phyloP scores from a whole-genome alignment of 2,113 vertebrate genomes.

The Todiramphus chloris region DNA sequence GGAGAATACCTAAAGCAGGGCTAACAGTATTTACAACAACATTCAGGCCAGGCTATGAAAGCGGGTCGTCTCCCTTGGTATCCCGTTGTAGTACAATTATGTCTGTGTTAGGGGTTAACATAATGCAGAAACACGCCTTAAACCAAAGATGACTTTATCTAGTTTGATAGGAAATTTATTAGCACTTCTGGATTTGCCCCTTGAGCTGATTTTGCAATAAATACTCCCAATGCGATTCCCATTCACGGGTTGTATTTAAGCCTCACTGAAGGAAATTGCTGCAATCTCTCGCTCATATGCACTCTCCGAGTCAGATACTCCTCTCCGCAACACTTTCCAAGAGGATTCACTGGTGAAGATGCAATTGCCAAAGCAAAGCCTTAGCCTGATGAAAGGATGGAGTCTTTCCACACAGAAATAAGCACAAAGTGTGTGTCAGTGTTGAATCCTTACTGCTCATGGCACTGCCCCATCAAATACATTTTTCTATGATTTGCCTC shows the following conservation, averaged over 20 bases:
- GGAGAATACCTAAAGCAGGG: not conserved
- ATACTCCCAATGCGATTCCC: not conserved
- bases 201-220: conserved; percentile 1
- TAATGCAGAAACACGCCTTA: not conserved
- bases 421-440: not conserved
- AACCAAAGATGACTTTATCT: not conserved
- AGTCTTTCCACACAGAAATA: not conserved
- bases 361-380: not conserved
- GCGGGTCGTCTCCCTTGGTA: not conserved
- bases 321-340: not conserved
- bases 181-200: not conserved
- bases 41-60: not conserved
- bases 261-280: not conserved
- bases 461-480: not conserved
- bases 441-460: not conserved
- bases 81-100: not conserved
- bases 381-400: not conserved
- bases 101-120: not conserved
- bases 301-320: not conserved
- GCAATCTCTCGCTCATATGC: not conserved
- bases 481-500: not conserved
- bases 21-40: not conserved
- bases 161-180: not conserved
- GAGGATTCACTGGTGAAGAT: not conserved
- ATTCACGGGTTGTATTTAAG: not conserved